phyloP scores from a whole-genome alignment of 2,113 vertebrate species.

The Bettongia penicillata region DNA sequence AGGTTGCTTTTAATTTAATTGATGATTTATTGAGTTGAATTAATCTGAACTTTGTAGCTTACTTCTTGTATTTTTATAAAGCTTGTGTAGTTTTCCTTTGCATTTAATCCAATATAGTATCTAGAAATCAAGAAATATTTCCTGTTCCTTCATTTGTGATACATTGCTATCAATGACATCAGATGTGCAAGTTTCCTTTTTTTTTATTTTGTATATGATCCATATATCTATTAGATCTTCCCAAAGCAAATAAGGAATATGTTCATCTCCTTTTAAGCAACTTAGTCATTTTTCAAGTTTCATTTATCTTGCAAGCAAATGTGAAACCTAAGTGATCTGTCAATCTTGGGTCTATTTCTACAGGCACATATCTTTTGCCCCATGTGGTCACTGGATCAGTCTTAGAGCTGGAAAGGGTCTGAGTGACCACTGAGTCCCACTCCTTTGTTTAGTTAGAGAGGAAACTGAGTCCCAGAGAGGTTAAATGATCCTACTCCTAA shows the following conservation, averaged over 20 bases:
- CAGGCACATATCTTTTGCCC: not conserved
- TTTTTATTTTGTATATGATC: not conserved
- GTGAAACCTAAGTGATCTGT: not conserved
- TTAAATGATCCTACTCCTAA: not conserved
- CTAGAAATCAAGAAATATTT: not conserved
- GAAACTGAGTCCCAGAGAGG: not conserved
- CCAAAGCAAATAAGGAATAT: not conserved
- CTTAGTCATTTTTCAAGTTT: not conserved
- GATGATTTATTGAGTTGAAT: not conserved
- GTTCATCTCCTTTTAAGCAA: not conserved
- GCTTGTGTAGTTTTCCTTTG: not conserved
- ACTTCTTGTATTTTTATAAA: not conserved
- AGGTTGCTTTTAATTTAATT: not conserved
- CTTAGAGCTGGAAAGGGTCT: not conserved
- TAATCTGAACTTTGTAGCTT: not conserved
- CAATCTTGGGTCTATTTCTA: not conserved
- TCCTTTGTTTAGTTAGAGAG: not conserved
- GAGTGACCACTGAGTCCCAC: not conserved
- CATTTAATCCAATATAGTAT: not conserved
- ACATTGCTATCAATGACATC: not conserved
- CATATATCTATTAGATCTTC: not conserved
- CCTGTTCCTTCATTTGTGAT: not conserved
- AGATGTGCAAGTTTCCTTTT: not conserved
- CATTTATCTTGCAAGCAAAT: not conserved
- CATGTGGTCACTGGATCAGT: not conserved